These are phyloP conservation scores for Hirudinaria manillensis DNA, from an alignment of 2,888 invertebrate species.

Conservation along the genomic window DNA sequence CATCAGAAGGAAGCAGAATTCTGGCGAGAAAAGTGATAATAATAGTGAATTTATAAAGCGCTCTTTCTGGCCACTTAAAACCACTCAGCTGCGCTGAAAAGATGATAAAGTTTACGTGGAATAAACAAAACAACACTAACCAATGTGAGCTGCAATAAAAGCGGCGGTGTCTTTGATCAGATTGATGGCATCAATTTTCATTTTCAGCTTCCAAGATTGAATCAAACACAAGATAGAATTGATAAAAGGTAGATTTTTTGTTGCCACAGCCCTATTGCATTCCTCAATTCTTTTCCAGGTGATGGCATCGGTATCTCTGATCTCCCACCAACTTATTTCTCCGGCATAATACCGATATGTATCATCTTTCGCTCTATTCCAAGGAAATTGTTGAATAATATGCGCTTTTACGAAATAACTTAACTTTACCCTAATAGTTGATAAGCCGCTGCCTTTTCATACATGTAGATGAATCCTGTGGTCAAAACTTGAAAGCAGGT, in stretches of 20 bases:
- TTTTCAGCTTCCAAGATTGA: constrained; percentile 24
- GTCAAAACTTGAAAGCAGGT: constrained; percentile 11
- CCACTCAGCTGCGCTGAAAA: no score
- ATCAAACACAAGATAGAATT: constrained; percentile 25
- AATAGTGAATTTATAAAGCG: no score
- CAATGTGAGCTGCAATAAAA: constrained; percentile 7
- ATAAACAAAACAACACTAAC: background rate
- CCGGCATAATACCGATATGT: constrained; percentile 15
- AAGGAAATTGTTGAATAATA: background rate
- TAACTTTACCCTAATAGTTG: background rate
- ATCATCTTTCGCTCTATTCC: constrained; percentile 13
- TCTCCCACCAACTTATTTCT: constrained; percentile 28
- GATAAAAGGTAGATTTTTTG: background rate
- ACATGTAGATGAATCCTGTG: background rate
- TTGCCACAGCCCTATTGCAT: constrained; percentile 21
- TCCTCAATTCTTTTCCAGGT: constrained; percentile 22
- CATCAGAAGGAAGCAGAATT: no score
- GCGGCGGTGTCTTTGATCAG: constrained; percentile 22
- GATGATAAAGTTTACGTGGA: no score
- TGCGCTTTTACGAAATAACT: no score
- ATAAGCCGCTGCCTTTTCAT: background rate
- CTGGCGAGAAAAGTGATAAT: no score
- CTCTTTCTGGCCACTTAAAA: no score
- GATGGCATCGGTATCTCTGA: constrained; percentile 10
- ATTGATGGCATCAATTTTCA: constrained; percentile 18